Evolutionary conservation across 2,797 vertebrate species (phyloP).

Genomic region (Gobio occitaniae): DNA sequence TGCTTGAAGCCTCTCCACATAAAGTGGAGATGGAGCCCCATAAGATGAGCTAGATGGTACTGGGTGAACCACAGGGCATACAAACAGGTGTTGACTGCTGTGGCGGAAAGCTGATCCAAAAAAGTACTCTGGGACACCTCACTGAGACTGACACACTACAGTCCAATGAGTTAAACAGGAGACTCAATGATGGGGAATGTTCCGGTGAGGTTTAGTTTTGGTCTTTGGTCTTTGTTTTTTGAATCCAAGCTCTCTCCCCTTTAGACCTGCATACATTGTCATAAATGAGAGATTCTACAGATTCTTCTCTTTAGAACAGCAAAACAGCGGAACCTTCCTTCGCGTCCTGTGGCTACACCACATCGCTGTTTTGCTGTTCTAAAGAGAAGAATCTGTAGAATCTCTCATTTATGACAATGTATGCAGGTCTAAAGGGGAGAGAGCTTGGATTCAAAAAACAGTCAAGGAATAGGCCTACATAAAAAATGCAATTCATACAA

Average conservation of each 20-base stretch:
- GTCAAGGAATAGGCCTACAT: not conserved
- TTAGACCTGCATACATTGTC: no score
- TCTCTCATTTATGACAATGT: not conserved
- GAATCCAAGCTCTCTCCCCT: no score
- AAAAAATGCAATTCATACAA: not conserved
- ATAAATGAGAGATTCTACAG: no score
- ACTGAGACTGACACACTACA: conserved; percentile 13
- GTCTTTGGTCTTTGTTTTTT: not conserved
- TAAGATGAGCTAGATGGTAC: not conserved
- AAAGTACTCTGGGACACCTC: conserved; percentile 21
- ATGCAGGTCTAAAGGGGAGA: not conserved
- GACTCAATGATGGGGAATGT: conserved; percentile 17
- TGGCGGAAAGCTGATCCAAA: conserved; percentile 25
- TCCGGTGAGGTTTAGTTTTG: conserved; percentile 13
- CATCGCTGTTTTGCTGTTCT: not conserved
- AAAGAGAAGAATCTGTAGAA: not conserved
- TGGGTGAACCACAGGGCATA: conserved; percentile 37
- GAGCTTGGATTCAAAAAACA: not conserved
- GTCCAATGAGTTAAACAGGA: conserved; percentile 10
- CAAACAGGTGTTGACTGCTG: conserved; percentile 47
- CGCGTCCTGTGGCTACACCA: not conserved
- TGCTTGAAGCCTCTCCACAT: conserved; percentile 17
- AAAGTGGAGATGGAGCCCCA: conserved; percentile 8
- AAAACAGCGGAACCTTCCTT: no score
- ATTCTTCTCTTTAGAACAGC: no score